A percentile compares a stretch with the other conserved stretches of the same genome.
phyloP scores from a whole-genome alignment of 2,888 invertebrate species.

The Thysanoteuthis rhombus region DNA sequence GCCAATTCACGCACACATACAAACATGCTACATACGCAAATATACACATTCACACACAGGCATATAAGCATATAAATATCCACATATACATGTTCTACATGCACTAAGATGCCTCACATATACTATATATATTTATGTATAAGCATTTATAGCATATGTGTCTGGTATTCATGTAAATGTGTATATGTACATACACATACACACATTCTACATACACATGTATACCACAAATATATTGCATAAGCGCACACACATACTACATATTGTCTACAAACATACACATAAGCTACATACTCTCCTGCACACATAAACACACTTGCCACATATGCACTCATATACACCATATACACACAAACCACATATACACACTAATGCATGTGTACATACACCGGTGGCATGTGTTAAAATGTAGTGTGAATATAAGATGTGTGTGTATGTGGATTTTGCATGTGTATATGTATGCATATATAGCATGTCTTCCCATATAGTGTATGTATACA shows the following conservation, averaged over 20 bases:
- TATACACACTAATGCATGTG: background rate
- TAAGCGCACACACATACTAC: too few species aligned
- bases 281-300: too few species aligned
- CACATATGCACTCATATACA: background rate
- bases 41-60: background rate
- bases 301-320: too few species aligned
- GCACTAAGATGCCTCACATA: background rate
- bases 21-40: too few species aligned
- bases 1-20: background rate
- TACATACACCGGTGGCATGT: too few species aligned
- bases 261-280: too few species aligned
- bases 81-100: background rate
- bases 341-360: too few species aligned
- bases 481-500: too few species aligned
- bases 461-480: background rate
- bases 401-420: too few species aligned
- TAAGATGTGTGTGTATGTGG: background rate
- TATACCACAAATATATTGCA: too few species aligned
- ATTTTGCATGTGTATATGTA: background rate
- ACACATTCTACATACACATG: background rate
- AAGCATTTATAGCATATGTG: background rate
- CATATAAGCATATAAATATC: background rate
- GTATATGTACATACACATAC: background rate
- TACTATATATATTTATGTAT: constrained; percentile 13
- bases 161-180: background rate